Base-by-base conservation (phyloP, 2,888 invertebrate species). In the Galerucella calmariensis region DNA sequence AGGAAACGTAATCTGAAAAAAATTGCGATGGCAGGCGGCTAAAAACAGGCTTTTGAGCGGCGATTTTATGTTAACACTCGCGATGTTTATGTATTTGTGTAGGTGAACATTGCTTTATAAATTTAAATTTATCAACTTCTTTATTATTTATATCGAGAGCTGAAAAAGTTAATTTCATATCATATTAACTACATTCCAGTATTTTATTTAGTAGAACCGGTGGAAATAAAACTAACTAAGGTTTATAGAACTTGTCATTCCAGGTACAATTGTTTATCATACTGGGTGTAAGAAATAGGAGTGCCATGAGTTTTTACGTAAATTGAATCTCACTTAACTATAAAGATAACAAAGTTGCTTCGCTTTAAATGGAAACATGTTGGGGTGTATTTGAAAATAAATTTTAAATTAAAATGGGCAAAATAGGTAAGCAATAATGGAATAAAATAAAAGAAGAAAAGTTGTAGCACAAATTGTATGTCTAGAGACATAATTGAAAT, bases 1-100 rank as follows among this genome's bases (percentile, higher is more conserved):
- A 78, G 79, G 79, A 78, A 79, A 72, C 75, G 75, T 76, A 78
- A 79, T 78, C 77, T 75, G 75, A 74, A 77, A 65, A 75, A 41
- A 74, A 73, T 72, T 67, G 72, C 61, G 44, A 27, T 72, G 53
- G 66, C 12, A 44, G 41, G 8, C 62, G 9, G 2, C 46, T 16
- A 56, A 62, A 69, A 69, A 74, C 53, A 66, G 9, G n/a, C 46
- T 66, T 72, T 65, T 51, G 20, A 56, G 65, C 65, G 14, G 46
- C 58, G 71, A 71, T 66, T 72, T 72, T 59, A 48, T 67, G 66
- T 72, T 72, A 66, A 72, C 59, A 59, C 59, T 44, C 44, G 27
- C 20, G 20, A 10, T 65, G 16, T 46, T 63, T 63, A 65, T 65
- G 46, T 65, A 65, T 44, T 11, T 20, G 63, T 65, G 63, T 65